Evolutionary conservation across 2,113 vertebrate genomes (phyloP).

Genomic region (Tenrec ecaudatus): DNA sequence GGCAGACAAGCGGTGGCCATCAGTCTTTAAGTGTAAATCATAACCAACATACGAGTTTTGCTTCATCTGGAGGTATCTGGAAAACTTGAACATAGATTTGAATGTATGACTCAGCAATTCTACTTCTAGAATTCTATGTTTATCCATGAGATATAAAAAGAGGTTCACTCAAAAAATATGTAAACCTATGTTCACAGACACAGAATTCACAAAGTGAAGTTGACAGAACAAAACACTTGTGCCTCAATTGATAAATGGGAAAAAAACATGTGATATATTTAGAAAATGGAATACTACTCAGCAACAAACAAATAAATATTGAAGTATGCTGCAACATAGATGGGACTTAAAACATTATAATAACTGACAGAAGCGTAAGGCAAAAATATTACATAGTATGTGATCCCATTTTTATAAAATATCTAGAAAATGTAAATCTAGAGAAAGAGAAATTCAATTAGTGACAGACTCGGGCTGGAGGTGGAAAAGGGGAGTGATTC

Average conservation of each 20-base stretch:
- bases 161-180: neutral
- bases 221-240: neutral
- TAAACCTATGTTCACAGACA: neutral
- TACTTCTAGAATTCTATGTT: neutral
- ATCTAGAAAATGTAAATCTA: neutral
- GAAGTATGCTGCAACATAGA: neutral
- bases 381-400: neutral
- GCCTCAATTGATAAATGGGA: neutral
- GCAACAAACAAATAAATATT: neutral
- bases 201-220: neutral
- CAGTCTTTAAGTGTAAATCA: too few species aligned
- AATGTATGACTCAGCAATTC: neutral
- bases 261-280: neutral
- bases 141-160: neutral
- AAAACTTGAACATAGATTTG: neutral
- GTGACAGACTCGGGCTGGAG: neutral
- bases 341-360: neutral
- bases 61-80: neutral
- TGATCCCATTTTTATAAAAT: neutral
- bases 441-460: neutral
- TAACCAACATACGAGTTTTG: too few species aligned
- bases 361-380: neutral
- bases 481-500: neutral
- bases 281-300: neutral
- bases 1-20: too few species aligned